Evolutionary conservation across 23 tunicate genomes (phyloP).

Genomic region (Oikopleura dioica): DNA sequence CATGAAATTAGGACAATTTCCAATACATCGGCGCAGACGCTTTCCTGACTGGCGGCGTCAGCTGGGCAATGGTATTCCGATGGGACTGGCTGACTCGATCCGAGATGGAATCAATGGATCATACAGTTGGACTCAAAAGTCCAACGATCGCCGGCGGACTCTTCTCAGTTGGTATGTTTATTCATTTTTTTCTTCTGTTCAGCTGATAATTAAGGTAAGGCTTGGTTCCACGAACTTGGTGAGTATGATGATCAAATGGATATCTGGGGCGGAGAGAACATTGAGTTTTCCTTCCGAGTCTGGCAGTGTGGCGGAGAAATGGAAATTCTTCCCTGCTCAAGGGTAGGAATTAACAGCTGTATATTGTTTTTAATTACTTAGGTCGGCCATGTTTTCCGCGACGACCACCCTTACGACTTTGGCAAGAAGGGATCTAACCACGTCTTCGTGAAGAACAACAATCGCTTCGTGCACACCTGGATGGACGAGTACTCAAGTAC

Average conservation of each 20-base stretch:
- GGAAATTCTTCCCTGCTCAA: background rate
- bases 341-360: background rate
- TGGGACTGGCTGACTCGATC: conserved; percentile 6
- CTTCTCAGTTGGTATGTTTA: background rate
- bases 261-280: background rate
- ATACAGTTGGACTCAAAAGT: background rate
- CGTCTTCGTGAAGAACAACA: background rate
- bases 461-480: background rate
- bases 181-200: background rate
- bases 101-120: conserved; percentile 5
- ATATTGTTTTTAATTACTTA: background rate
- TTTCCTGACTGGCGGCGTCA: conserved; percentile 29
- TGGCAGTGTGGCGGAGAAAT: background rate
- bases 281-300: background rate
- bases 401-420: background rate
- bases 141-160: conserved; percentile 6
- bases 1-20: conserved; percentile 93
- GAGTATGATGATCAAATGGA: background rate
- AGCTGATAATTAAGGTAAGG: background rate
- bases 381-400: background rate
- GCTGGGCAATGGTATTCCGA: conserved; percentile 9
- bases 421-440: background rate
- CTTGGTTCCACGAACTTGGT: background rate
- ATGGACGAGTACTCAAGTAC: too few species aligned
- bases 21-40: conserved; percentile 84